Evolutionary conservation across 2,113 vertebrate species (phyloP).

Genomic region (Anguilla rostrata): DNA sequence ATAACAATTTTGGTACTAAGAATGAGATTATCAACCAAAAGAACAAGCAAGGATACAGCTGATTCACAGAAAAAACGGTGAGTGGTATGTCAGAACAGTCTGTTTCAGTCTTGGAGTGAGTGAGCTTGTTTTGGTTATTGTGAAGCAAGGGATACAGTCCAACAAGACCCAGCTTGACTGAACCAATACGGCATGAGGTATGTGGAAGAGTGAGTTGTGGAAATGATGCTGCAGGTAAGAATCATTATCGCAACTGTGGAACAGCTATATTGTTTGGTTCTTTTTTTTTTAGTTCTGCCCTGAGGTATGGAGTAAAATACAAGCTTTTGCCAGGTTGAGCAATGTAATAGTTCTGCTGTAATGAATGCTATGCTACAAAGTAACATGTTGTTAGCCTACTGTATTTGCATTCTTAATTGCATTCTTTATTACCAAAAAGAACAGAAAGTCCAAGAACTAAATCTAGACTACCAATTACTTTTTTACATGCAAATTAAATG

Average conservation of each 20-base stretch:
- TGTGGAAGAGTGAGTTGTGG: slow-evolving; percentile 22
- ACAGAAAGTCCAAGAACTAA: neutral
- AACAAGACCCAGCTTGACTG: slow-evolving; percentile 35
- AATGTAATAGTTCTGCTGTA: slow-evolving; percentile 1
- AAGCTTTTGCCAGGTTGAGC: slow-evolving; percentile 24
- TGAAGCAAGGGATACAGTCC: slow-evolving; percentile 13
- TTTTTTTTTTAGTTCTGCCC: slow-evolving; percentile 14
- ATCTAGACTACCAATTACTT: neutral
- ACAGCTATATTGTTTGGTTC: neutral
- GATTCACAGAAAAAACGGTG: neutral
- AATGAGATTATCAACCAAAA: neutral
- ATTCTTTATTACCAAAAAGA: neutral
- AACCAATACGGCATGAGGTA: neutral
- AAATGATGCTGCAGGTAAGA: slow-evolving; percentile 20
- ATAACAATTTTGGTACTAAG: too few relatives aligned
- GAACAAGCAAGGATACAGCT: neutral
- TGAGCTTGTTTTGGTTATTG: neutral
- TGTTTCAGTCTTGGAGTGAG: neutral
- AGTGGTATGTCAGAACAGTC: neutral
- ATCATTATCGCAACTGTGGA: neutral
- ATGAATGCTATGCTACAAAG: neutral
- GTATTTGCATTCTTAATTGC: neutral
- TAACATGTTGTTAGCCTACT: neutral
- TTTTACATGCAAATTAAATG: neutral
- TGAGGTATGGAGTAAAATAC: slow-evolving; percentile 22